These are phyloP conservation scores for Apis cerana DNA, from an alignment of 1,140 invertebrate genomes.

Conservation along the genomic window DNA sequence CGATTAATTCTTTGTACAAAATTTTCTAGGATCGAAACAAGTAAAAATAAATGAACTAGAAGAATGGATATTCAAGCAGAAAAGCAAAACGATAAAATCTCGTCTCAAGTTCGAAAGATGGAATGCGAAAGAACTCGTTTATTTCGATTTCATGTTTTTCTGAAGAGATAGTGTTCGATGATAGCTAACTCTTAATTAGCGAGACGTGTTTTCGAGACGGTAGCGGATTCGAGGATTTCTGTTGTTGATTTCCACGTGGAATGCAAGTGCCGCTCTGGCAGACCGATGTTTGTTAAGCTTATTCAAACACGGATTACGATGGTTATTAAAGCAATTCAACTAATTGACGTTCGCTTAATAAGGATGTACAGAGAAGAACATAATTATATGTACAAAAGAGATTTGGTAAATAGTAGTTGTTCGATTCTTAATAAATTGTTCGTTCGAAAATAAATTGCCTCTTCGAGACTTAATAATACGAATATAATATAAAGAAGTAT, in stretches of 20 bases:
- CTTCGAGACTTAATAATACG: no score
- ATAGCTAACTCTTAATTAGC: conserved; percentile 43
- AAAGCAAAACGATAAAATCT: background rate
- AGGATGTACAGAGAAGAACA: background rate
- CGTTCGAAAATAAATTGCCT: no score
- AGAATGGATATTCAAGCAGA: background rate
- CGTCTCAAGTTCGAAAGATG: background rate
- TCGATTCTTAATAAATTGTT: background rate
- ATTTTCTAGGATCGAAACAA: background rate
- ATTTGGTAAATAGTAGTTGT: conserved; percentile 1
- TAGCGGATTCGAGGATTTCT: background rate
- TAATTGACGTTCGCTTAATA: conserved; percentile 14
- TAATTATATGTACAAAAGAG: background rate
- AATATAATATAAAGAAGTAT: background rate
- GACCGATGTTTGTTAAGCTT: background rate
- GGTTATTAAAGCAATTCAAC: background rate
- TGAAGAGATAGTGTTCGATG: background rate
- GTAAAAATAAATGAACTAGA: background rate
- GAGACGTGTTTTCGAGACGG: conserved; percentile 12
- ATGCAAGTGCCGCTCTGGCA: background rate
- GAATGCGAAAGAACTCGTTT: background rate
- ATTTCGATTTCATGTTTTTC: conserved; percentile 1
- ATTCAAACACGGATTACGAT: background rate
- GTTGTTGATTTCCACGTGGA: background rate
- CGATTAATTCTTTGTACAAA: no score